Percentiles rank a stretch among this genome's conserved stretches.
These are phyloP conservation scores for Caenorhabditis sinica DNA, from an alignment of 2,888 invertebrate genomes.

Conservation along the genomic window DNA sequence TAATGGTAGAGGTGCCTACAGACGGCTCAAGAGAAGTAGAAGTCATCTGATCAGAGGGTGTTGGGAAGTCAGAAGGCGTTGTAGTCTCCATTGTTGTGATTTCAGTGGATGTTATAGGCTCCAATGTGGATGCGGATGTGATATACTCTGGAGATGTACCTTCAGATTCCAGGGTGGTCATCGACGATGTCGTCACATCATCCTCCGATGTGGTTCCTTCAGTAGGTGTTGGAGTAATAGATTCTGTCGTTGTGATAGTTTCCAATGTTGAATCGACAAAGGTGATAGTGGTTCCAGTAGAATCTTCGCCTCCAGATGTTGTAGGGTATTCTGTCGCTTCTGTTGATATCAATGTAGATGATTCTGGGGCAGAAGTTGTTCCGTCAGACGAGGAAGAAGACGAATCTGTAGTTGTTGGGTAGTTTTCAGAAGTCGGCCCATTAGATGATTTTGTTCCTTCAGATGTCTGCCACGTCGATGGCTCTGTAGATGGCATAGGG, in stretches of 20 bases:
- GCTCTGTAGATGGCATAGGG: not conserved
- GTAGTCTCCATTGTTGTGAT: not conserved
- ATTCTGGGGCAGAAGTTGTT: slow-evolving; percentile 20
- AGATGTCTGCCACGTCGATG: slow-evolving; percentile 15
- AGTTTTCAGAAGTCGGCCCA: not conserved
- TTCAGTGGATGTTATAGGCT: slow-evolving; percentile 1
- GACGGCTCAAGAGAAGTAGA: not conserved
- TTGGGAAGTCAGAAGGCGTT: slow-evolving; percentile 15
- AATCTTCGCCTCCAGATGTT: not conserved
- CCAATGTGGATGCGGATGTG: slow-evolving; percentile 25
- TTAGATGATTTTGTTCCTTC: not conserved
- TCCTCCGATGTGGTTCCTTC: not conserved
- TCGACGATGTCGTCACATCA: not conserved
- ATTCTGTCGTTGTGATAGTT: slow-evolving; percentile 20
- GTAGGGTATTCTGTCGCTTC: not conserved
- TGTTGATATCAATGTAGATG: slow-evolving; percentile 7
- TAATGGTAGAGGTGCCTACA: slow-evolving; percentile 6
- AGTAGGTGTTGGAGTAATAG: slow-evolving; percentile 9
- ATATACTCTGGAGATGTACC: slow-evolving; percentile 35
- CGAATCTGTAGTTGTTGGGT: not conserved
- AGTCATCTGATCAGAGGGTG: slow-evolving; percentile 4
- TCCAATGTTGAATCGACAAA: slow-evolving; percentile 48
- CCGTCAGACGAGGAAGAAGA: slow-evolving; percentile 16
- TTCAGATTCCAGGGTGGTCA: slow-evolving; percentile 39
- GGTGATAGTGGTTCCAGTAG: slow-evolving; percentile 41